These are phyloP conservation scores for Calcarius lapponicus DNA, from an alignment of 2,797 vertebrate species.

Conservation along the genomic window DNA sequence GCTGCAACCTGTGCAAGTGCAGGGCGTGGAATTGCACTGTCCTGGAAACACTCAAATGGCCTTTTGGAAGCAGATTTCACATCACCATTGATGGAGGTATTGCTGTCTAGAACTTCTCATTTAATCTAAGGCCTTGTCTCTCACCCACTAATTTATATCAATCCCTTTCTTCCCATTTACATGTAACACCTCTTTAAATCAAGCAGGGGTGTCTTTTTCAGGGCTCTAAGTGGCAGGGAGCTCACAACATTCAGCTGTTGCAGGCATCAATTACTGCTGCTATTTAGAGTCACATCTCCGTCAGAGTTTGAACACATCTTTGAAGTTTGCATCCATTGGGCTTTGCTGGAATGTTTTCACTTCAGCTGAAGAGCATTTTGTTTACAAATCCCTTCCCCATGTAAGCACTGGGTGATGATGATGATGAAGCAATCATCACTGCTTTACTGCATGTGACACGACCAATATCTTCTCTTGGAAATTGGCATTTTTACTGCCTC, in stretches of 20 bases:
- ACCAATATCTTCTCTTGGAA: neutral
- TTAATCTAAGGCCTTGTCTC: neutral
- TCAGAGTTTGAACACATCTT: neutral
- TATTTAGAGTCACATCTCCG: neutral
- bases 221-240: neutral
- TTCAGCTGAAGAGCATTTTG: neutral
- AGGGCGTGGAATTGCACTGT: neutral
- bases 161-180: slow-evolving; percentile 4
- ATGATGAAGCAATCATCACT: neutral
- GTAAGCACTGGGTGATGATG: neutral
- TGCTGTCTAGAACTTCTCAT: neutral
- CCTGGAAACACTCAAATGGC: neutral
- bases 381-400: neutral
- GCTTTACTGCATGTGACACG: neutral
- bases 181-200: slow-evolving; percentile 14
- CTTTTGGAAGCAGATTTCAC: neutral
- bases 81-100: neutral
- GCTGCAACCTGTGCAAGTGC: neutral
- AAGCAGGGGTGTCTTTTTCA: neutral
- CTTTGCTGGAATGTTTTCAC: neutral
- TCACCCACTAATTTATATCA: slow-evolving; percentile 28
- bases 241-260: neutral
- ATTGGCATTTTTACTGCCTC: neutral
- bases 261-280: slow-evolving; percentile 27
- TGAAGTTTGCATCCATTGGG: neutral